Base-by-base conservation (phyloP, 1,140 invertebrate species). In the Tetragnatha versicolor region DNA sequence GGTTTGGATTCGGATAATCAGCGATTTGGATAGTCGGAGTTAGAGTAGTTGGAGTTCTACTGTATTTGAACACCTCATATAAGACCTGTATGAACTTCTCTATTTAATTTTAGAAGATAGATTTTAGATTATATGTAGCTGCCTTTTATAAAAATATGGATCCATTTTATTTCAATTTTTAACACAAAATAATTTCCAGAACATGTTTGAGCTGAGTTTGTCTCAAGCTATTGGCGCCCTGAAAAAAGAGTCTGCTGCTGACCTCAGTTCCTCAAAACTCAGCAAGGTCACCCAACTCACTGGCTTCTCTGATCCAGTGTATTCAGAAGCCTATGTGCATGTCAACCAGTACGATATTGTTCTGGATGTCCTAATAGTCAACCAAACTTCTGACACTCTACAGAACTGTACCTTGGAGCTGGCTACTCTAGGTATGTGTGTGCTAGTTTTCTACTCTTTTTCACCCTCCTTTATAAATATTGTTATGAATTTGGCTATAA, bases 271-370 rank as follows among this genome's bases (percentile, higher is more conserved):
- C n/a, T 82, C 81, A 7, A 83, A 84, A 51, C 45, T 83, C 60
- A 82, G 76, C 29, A 84, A 89, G 87, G 96, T 98, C 25, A 97
- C 95, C n/a, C 98, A 99, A 86, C 88, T 99, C 79, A 98, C 98
- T n/a, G 98, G 98, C 22, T 98, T 99, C 87, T 98, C 96, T 0
- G 98, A 99, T 88, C 97, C 98, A 0, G 96, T 99, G 47, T 99
- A 99, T 87, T 94, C 97, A 12, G 98, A 99, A 88, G 97, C 98
- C 25, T 97, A 99, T 84, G 97, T 99, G 0, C 93, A 99, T 86
- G 97, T 99, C 63, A 99, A 99, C 87, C 97, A 99, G 86, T 99
- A 98, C 85, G 96, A 98, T 83, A 98, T 98, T 83, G 94, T 97
- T 39, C 88, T 98, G n/a, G 96, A 98, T 86, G 95, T 98, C 20